Evolutionary conservation across 2,888 invertebrate species (phyloP).

Genomic region (Cecidostiba fungosa): DNA sequence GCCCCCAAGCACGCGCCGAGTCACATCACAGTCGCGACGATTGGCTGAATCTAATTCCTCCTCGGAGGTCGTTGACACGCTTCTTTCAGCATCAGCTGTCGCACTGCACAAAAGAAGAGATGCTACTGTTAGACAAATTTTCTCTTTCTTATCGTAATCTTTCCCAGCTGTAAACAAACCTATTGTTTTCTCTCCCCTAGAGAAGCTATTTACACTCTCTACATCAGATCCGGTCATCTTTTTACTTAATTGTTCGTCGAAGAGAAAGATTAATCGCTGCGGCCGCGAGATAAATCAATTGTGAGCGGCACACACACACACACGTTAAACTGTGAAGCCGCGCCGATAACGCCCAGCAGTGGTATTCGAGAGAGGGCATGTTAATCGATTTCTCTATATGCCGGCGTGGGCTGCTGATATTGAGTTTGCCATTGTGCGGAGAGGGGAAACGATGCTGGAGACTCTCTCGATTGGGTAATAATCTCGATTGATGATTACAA

Average conservation of each 20-base stretch:
- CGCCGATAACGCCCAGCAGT: conserved; percentile 32
- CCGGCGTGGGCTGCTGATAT: conserved; percentile 35
- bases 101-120: neutral
- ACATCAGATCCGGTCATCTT: neutral
- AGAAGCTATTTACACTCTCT: neutral
- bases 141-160: neutral
- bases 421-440: conserved; percentile 53
- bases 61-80: neutral
- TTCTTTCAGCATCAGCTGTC: neutral
- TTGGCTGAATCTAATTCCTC: conserved; percentile 35
- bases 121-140: neutral
- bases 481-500: conserved; percentile 57
- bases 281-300: conserved; percentile 52
- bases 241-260: neutral
- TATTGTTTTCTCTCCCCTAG: neutral
- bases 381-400: conserved; percentile 54
- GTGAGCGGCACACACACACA: neutral
- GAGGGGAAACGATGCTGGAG: conserved; percentile 30
- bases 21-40: neutral
- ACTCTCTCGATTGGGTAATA: conserved; percentile 56
- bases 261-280: conserved; percentile 8
- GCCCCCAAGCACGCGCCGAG: conserved; percentile 28
- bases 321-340: conserved; percentile 39
- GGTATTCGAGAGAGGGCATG: conserved; percentile 5
- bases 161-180: too few relatives aligned